Base-by-base conservation (phyloP, 1,140 invertebrate species). In the Holcopasites calliopsidis region DNA sequence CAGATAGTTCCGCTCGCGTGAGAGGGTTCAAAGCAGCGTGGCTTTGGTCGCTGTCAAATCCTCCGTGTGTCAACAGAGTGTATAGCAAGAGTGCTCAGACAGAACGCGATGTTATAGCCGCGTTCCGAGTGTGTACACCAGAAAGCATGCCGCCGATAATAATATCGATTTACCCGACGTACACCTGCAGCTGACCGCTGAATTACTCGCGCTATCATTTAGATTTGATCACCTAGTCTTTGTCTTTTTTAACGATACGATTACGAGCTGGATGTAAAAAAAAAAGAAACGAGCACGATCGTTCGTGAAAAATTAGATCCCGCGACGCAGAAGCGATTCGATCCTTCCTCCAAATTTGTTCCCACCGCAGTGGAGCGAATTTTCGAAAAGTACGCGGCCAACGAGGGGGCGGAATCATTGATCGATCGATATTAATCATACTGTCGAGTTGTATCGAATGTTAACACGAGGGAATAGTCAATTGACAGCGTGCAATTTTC, bases 111-210 rank as follows among this genome's bases (percentile, higher is more conserved):
- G 49, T 23, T 23, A 60, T 13, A 47, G 1, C 11, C 33, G 10
- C 26, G 50, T 54, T n/a, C 1, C 21, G 33, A 44, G 7, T 21
- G 8, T 42, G 33, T 28, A 35, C 13, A 28, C 8, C 10, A 61
- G 49, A 54, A 76, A 70, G 62, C 76, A 49, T 74, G 72, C 49
- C 66, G 76, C 52, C 62, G 77, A 88, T 85, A 85, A 87, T 80
- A 86, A 80, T 89, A 89, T 89, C 79, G 88, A 89, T 89, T 85
- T 40, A 40, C 55, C 71, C 8, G 70, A 61, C 57, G 40, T 54
- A 70, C 77, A 85, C 76, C 76, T 77, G 76, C 83, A 77, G 65
- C 54, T 69, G 49, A 83, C 42, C 50, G 31, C 44, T 76, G 73
- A 85, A 77, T 82, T 71, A 76, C 57, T 74, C 72, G 81, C 72